These are phyloP conservation scores for Platerodrilus igneus DNA, from an alignment of 2,888 invertebrate genomes.

Conservation along the genomic window DNA sequence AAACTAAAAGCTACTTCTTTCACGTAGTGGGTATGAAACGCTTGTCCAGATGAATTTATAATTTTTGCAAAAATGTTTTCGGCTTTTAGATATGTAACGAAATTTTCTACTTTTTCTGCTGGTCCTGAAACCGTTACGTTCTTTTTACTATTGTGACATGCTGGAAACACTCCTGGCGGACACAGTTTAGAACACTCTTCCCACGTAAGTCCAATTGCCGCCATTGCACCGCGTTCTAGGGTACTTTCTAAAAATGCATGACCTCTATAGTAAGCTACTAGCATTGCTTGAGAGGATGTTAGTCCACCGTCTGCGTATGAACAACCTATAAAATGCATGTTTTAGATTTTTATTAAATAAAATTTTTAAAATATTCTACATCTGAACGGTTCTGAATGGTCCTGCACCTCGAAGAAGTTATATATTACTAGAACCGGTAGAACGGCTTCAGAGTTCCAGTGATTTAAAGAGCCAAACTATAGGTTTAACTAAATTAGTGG, in stretches of 20 bases:
- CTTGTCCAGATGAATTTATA: constrained; percentile 82
- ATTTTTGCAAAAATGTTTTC: constrained; percentile 78
- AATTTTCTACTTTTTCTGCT: constrained; percentile 59
- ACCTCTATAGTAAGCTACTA: constrained; percentile 92
- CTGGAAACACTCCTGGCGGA: constrained; percentile 75
- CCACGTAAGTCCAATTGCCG: constrained; percentile 87
- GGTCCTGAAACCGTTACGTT: constrained; percentile 96
- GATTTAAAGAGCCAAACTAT: no score
- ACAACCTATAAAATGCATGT: no score
- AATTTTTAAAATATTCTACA: no score
- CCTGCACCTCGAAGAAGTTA: no score
- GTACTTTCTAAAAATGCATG: constrained; percentile 73
- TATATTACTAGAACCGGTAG: no score
- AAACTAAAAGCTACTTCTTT: constrained; percentile 79
- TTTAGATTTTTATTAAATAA: no score
- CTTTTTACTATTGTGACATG: constrained; percentile 92
- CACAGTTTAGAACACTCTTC: constrained; percentile 69
- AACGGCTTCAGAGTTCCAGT: no score
- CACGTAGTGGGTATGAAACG: constrained; percentile 91
- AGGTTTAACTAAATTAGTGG: no score
- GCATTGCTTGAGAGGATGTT: constrained; percentile 88
- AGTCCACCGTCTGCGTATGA: constrained; percentile 95
- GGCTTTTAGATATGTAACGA: constrained; percentile 63
- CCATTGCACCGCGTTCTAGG: constrained; percentile 78
- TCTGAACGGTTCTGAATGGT: no score